phyloP scores from a whole-genome alignment of 2,113 vertebrate genomes.

The Carollia perspicillata region DNA sequence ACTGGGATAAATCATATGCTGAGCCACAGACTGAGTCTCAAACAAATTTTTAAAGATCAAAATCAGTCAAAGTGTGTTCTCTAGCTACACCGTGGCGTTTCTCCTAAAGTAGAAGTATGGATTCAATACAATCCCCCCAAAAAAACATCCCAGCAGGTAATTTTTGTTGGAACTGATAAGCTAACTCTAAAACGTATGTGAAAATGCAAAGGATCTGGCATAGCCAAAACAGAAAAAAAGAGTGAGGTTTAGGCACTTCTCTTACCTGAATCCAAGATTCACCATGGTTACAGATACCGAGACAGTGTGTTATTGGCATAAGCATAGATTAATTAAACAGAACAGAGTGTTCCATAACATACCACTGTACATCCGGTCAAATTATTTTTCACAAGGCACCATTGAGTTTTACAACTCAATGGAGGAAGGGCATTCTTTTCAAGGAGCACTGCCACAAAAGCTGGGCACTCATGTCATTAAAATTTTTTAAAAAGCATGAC shows the following conservation, averaged over 20 bases:
- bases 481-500: neutral
- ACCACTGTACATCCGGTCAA: neutral
- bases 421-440: neutral
- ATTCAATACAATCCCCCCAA: no score
- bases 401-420: no score
- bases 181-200: neutral
- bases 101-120: neutral
- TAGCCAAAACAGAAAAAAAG: neutral
- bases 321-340: neutral
- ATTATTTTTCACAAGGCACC: neutral
- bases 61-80: neutral
- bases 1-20: no score
- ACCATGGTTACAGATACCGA: no score
- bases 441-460: neutral
- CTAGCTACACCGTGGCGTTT: neutral
- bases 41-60: neutral
- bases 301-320: neutral
- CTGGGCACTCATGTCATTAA: accelerated
- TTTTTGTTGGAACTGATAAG: neutral
- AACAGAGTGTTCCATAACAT: neutral
- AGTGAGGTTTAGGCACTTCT: neutral
- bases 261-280: neutral
- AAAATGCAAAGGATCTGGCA: neutral
- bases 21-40: neutral
- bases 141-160: neutral